Conservation (phyloP, 2,888 invertebrate genomes). For the Scrobipalpa costella region DNA sequence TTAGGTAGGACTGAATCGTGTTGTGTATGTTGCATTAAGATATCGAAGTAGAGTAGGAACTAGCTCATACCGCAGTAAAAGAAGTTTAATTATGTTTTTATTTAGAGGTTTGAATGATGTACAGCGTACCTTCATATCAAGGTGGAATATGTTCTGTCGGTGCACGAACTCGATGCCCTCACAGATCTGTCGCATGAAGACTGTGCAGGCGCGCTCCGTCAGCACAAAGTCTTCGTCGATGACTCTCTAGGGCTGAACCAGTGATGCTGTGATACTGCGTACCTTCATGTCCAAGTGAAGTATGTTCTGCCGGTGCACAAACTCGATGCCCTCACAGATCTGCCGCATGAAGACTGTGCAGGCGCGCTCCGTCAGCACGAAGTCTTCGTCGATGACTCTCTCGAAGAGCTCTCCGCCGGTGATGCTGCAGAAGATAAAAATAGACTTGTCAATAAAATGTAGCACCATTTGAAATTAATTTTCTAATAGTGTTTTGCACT, state of each 20-base stretch:
- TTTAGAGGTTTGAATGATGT: too few relatives aligned
- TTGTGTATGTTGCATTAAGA: too few relatives aligned
- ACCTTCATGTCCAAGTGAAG: slow-evolving; percentile 99
- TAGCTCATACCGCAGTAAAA: too few relatives aligned
- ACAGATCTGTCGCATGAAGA: slow-evolving; percentile 98
- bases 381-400: slow-evolving; percentile 98
- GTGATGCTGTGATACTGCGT: slow-evolving; percentile 88
- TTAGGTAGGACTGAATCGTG: too few relatives aligned
- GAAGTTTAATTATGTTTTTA: too few relatives aligned
- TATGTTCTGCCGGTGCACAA: slow-evolving; percentile 97
- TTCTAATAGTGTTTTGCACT: too few relatives aligned
- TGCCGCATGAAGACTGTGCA: slow-evolving; percentile 98
- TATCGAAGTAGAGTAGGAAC: too few relatives aligned
- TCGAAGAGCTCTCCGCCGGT: slow-evolving; percentile 99
- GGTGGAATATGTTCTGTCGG: slow-evolving; percentile 95
- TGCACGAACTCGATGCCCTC: slow-evolving; percentile 99
- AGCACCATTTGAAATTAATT: too few relatives aligned
- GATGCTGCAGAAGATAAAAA: slow-evolving; percentile 84
- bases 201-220: slow-evolving; percentile 97
- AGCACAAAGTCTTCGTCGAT: slow-evolving; percentile 99
- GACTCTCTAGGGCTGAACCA: slow-evolving; percentile 97
- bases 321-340: slow-evolving; percentile 98
- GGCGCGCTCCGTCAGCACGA: slow-evolving; percentile 96
- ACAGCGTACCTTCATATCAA: slow-evolving; percentile 96
- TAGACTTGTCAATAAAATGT: neutral